A percentile compares a stretch with the other conserved stretches of the same genome.
phyloP scores from a whole-genome alignment of 2,797 vertebrate species.

The Chaenodraco wilsoni region DNA sequence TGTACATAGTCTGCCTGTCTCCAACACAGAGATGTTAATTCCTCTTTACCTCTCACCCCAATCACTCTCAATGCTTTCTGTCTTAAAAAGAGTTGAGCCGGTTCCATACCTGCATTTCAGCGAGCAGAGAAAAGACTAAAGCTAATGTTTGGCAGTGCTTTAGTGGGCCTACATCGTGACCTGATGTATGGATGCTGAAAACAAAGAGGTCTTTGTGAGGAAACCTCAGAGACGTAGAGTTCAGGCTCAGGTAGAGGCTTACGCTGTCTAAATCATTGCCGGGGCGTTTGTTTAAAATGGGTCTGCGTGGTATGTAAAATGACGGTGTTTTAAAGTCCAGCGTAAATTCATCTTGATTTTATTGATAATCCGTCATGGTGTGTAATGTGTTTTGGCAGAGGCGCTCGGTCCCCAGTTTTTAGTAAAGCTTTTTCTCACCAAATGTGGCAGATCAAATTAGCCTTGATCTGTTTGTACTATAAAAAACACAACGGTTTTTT shows the following conservation, averaged over 20 bases:
- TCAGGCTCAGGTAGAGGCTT: constrained; percentile 77
- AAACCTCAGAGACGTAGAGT: constrained; percentile 69
- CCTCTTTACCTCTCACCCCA: constrained; percentile 23
- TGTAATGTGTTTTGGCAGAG: constrained; percentile 65
- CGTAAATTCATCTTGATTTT: constrained; percentile 68
- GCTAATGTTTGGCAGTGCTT: constrained; percentile 85
- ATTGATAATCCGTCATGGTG: constrained; percentile 70
- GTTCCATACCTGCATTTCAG: constrained; percentile 78
- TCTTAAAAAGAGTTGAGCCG: constrained; percentile 73
- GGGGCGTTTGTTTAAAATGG: constrained; percentile 73
- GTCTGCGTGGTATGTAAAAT: constrained; percentile 54
- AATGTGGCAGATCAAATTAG: constrained; percentile 68
- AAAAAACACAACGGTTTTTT: constrained; percentile 32
- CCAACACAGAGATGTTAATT: constrained; percentile 44
- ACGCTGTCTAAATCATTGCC: constrained; percentile 75
- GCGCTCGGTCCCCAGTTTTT: constrained; percentile 38
- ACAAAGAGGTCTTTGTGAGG: constrained; percentile 81
- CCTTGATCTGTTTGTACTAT: constrained; percentile 48
- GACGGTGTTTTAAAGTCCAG: constrained; percentile 57
- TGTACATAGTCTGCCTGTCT: constrained; percentile 69
- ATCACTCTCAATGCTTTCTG: constrained; percentile 63
- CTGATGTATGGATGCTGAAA: constrained; percentile 77
- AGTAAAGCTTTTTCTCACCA: constrained; percentile 53
- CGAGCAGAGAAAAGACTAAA: constrained; percentile 65
- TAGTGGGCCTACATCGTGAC: constrained; percentile 72